Conservation (phyloP, 2,888 invertebrate genomes). For the Chorisops tibialis region DNA sequence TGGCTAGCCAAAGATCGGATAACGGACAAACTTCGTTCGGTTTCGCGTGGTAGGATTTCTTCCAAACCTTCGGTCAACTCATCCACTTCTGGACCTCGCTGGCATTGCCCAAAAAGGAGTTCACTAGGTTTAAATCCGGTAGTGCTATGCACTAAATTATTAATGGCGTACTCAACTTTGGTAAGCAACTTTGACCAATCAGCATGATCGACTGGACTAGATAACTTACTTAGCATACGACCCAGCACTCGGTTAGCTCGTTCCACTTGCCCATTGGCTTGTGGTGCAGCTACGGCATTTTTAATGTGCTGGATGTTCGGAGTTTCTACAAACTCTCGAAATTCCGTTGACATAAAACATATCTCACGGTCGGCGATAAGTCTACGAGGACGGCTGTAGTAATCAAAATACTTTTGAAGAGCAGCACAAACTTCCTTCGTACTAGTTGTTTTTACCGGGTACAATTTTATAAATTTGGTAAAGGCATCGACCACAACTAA, state of each 20-base stretch:
- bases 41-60: background rate
- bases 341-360: no score
- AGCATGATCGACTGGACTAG: slow-evolving; percentile 1
- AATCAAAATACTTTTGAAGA: no score
- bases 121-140: slow-evolving; percentile 38
- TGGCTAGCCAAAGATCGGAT: slow-evolving; percentile 24
- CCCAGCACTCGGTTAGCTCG: background rate
- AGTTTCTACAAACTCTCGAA: no score
- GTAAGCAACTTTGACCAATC: slow-evolving; percentile 13
- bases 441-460: no score
- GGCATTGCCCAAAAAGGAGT: slow-evolving; percentile 37
- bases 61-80: slow-evolving; percentile 25
- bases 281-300: slow-evolving; percentile 1
- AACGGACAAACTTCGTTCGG: slow-evolving; percentile 31
- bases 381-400: no score
- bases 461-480: no score
- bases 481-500: no score
- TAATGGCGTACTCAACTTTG: slow-evolving; percentile 35
- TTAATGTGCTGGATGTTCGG: background rate
- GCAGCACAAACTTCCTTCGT: no score
- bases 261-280: slow-evolving; percentile 17
- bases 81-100: slow-evolving; percentile 35
- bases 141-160: slow-evolving; percentile 36
- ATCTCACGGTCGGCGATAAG: no score
- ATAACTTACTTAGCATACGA: background rate